Evolutionary conservation across 2,113 vertebrate genomes (phyloP), one percentile per base, ranked within the genome.

Genomic region (Myanophis thanlyinensis): DNA sequence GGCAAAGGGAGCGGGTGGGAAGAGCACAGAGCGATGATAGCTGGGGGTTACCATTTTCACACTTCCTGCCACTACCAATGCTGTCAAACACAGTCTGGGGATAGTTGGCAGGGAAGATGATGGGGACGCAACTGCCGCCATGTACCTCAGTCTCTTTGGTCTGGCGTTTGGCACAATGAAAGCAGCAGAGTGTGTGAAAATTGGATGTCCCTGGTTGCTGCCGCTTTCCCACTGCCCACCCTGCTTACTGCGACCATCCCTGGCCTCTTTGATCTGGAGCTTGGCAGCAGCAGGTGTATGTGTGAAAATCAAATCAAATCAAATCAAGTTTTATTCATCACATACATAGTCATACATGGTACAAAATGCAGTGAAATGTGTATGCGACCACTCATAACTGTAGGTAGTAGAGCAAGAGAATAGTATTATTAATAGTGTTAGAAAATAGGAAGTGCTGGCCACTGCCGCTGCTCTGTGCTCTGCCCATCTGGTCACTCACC

Each of bases 201-300:
- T 62, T 27, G 27, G 27, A 62, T 1, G 10, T 0, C 23, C 59
- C 27, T 0, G 11, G 11, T 30, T 1, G 4, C 59, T 0, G 1
- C 59, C 1, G 11, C 27, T 62, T 62, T 27, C 10, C 59, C 27
- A 0, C 59, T 62, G 59, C 4, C 59, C 27, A 62, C 10, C 11
- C 59, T 3, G 3, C 27, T 27, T 62, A 62, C 59, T 9, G 27
- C 59, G 10, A 62, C 10, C 59, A 62, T 30, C 27, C 27, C 27
- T 62, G 27, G 27, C 27, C 4, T 62, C 59, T 54, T 54, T 62
- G 10, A 30, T 27, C 27, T 62, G 59, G 27, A 62, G 59, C 27
- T 62, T 62, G 27, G 59, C 59, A 62, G 56, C 27, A 12, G 11
- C 27, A 0, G 10, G 59, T 11, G 1, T 59, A 3, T 62, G 59